A percentile compares a stretch with the other conserved stretches of the same genome.
These are phyloP conservation scores for Datnioides undecimradiatus DNA, from an alignment of 2,113 vertebrate genomes.

Conservation along the genomic window DNA sequence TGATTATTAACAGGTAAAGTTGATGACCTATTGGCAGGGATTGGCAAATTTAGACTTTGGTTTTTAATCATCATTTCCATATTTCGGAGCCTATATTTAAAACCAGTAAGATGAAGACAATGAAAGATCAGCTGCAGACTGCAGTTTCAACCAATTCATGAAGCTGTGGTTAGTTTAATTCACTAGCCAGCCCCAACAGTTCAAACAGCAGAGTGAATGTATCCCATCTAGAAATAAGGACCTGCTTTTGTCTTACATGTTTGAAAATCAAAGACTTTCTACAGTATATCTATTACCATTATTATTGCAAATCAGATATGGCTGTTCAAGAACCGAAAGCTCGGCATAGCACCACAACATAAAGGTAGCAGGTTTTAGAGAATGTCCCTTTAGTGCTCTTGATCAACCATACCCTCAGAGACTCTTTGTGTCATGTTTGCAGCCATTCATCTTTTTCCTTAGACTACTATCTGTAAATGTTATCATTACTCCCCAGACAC, in stretches of 20 bases:
- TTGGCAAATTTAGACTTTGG: background rate
- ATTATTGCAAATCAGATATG: background rate
- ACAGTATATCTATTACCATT: background rate
- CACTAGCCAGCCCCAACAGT: too few species aligned
- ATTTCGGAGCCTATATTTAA: too few species aligned
- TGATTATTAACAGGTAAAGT: background rate
- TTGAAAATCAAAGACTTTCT: too few species aligned
- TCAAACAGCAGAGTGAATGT: too few species aligned
- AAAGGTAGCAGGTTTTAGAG: background rate
- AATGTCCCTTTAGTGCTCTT: background rate
- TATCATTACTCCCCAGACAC: background rate
- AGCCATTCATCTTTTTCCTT: background rate
- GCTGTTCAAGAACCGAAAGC: too few species aligned
- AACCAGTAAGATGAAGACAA: too few species aligned
- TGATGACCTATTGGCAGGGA: background rate
- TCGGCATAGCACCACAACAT: background rate
- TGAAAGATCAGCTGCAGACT: too few species aligned
- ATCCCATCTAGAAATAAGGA: too few species aligned
- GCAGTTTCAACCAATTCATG: background rate
- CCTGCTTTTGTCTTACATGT: too few species aligned
- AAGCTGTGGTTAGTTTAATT: background rate
- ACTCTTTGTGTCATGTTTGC: background rate
- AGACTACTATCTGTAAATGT: background rate
- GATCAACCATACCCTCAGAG: background rate
- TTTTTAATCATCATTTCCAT: background rate